phyloP scores from a whole-genome alignment of 2,113 vertebrate species.

The Morphnarchus princeps region DNA sequence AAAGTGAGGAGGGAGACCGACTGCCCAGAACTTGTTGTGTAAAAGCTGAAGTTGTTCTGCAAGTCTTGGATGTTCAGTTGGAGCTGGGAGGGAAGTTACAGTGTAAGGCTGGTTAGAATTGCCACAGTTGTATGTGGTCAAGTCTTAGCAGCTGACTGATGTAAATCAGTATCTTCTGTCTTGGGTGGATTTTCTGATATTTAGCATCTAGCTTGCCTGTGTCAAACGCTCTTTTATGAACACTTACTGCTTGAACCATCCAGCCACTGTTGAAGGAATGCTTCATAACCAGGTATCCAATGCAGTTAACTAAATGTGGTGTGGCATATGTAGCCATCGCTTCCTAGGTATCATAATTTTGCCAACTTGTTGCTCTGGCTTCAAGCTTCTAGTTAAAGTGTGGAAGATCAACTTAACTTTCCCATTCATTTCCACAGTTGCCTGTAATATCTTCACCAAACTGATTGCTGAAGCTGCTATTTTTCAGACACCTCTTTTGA shows the following conservation, averaged over 20 bases:
- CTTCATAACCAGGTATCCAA: background rate
- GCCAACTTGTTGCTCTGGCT: background rate
- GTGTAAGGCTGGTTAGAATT: background rate
- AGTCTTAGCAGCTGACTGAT: background rate
- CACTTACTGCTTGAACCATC: background rate
- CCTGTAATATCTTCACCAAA: background rate
- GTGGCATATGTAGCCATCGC: accelerated
- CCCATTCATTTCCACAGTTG: background rate
- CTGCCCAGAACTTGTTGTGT: background rate
- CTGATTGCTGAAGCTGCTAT: background rate
- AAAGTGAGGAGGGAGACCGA: background rate
- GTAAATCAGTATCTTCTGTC: background rate
- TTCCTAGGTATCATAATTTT: background rate
- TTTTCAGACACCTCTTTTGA: background rate
- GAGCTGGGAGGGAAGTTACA: accelerated
- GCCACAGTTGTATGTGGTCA: background rate
- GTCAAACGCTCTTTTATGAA: background rate
- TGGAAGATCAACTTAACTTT: background rate
- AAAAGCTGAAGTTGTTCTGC: background rate
- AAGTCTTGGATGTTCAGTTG: background rate
- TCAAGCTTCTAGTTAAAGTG: background rate
- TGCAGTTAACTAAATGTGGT: background rate
- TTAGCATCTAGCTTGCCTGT: background rate
- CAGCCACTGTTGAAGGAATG: background rate
- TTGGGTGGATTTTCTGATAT: background rate